These are phyloP conservation scores for Sympetrum striolatum DNA, from an alignment of 2,888 invertebrate species.

Conservation along the genomic window DNA sequence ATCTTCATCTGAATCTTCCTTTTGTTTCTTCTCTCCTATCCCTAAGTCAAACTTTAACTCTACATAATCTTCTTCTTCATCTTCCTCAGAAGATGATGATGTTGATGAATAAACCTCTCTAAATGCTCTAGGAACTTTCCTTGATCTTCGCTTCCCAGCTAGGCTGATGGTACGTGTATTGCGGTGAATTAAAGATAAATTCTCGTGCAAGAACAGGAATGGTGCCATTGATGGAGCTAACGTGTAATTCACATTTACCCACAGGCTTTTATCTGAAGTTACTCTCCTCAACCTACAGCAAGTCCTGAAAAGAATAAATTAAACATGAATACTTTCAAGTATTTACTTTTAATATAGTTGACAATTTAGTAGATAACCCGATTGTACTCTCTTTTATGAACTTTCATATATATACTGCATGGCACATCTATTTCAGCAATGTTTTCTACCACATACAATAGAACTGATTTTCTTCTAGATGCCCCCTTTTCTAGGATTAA, in stretches of 20 bases:
- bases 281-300: background rate
- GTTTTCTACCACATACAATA: too few relatives aligned
- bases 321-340: background rate
- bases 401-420: too few relatives aligned
- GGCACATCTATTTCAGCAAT: too few relatives aligned
- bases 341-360: too few relatives aligned
- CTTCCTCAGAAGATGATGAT: background rate
- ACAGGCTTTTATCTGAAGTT: background rate
- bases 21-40: background rate
- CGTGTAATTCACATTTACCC: background rate
- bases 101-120: background rate
- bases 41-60: background rate
- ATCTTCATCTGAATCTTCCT: background rate
- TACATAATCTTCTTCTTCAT: constrained; percentile 10
- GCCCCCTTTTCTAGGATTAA: too few relatives aligned
- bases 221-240: background rate
- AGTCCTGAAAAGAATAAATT: constrained; percentile 1
- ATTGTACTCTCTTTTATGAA: too few relatives aligned
- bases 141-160: background rate
- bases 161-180: background rate
- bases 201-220: background rate
- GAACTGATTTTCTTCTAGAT: too few relatives aligned
- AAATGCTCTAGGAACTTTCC: background rate
- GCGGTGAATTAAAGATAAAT: background rate
- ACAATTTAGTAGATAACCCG: too few relatives aligned